Conservation (phyloP, 1,140 invertebrate genomes). For the Calephelis virginiensis region DNA sequence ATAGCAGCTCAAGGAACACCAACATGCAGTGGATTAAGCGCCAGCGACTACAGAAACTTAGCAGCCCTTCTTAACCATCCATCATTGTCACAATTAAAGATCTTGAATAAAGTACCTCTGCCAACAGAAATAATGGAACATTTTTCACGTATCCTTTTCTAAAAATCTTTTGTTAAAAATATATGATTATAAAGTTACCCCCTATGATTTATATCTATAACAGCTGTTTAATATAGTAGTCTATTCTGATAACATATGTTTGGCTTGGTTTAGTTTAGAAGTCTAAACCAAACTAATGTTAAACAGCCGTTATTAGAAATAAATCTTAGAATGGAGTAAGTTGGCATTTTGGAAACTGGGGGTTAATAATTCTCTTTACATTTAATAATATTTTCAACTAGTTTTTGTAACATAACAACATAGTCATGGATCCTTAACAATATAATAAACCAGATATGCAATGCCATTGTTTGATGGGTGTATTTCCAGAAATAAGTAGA, state of each 20-base stretch:
- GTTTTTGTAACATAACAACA: too few relatives aligned
- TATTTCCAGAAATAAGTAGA: constrained; percentile 96
- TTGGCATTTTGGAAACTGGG: too few relatives aligned
- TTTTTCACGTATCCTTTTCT: constrained; percentile 92
- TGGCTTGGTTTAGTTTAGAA: too few relatives aligned
- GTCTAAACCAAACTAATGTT: too few relatives aligned
- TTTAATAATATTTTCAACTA: background rate
- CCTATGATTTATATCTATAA: too few relatives aligned
- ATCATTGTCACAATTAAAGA: constrained; percentile 88
- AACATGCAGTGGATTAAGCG: constrained; percentile 92
- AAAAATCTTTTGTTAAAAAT: too few relatives aligned
- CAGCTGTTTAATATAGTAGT: too few relatives aligned
- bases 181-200: too few relatives aligned
- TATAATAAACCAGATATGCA: constrained; percentile 85
- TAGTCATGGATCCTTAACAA: too few relatives aligned
- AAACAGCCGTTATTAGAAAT: too few relatives aligned
- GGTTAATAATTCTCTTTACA: background rate
- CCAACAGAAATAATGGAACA: constrained; percentile 96
- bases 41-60: constrained; percentile 92
- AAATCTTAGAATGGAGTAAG: too few relatives aligned
- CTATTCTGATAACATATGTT: too few relatives aligned
- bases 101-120: constrained; percentile 90
- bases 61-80: constrained; percentile 83
- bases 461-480: constrained; percentile 96
- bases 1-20: constrained; percentile 80